Evolutionary conservation across 2,888 invertebrate genomes (phyloP), one percentile per base, ranked within the genome.

Genomic region (Lycia hirtaria): DNA sequence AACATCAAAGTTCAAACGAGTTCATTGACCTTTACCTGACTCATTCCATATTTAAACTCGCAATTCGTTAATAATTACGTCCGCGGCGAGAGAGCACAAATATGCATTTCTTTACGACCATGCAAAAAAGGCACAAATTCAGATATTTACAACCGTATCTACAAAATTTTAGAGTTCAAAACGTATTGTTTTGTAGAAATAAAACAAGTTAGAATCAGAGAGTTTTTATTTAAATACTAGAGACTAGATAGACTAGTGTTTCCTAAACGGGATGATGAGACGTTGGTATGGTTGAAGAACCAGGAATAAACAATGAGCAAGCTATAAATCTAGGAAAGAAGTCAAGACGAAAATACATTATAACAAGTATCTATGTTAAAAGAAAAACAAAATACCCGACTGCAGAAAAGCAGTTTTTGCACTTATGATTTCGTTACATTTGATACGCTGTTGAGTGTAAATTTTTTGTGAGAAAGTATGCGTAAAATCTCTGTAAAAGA

Each of bases 261-360:
- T 53, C 50, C 56, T 53, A 53, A 56, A 56, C 47, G 50, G 47
- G 59, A 12, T 24, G 10, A 53, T 56, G 53, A 59, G 54, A 59
- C 53, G 20, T 54, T 14, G 15, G 10, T 9, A 51, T 28, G 49
- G 35, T 49, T 44, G 30, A 44, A 32, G 49, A 56, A 40, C 40
- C 26, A 24, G 22, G 33, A 40, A 32, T 53, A 19, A 15, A 19
- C 26, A 15, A 9, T n/a, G 24, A 17, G 37, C 19, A 48, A 41
- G 19, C 5, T 14, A 33, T 14, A n/a, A 7, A 2, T 24, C 14
- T 22, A n/a, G 24, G 24, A 7, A 40, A 40, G 6, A 12, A 2
- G 9, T 40, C 14, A n/a, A n/a, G n/a, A n/a, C n/a, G n/a, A n/a
- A n/a, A n/a, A n/a, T n/a, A n/a, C n/a, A n/a, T n/a, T n/a, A n/a